These are phyloP conservation scores for Elaphurus davidianus DNA, from an alignment of 2,113 vertebrate genomes.

Conservation along the genomic window DNA sequence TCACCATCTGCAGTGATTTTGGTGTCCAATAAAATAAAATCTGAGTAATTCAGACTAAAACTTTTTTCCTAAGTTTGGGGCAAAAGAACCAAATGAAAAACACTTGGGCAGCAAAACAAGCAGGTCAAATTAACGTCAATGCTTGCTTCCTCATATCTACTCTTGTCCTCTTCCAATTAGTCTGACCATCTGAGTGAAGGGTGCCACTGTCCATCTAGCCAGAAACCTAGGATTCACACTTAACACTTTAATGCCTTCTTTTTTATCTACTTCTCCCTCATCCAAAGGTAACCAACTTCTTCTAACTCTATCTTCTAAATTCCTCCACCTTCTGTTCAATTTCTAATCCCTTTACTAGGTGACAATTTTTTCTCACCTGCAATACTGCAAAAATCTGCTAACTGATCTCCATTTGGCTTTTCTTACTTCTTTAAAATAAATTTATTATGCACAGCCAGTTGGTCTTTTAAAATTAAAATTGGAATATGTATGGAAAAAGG, in stretches of 20 bases:
- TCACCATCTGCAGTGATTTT: not conserved
- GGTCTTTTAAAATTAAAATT: not conserved
- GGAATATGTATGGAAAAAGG: not conserved
- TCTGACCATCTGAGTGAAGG: not conserved
- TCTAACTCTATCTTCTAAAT: not conserved
- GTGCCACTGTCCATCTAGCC: not conserved
- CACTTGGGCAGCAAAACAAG: not conserved
- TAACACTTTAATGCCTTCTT: not conserved
- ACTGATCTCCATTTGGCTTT: not conserved
- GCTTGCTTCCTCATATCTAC: not conserved
- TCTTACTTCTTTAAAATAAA: not conserved
- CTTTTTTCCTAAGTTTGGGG: not conserved
- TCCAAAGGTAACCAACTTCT: not conserved
- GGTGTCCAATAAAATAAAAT: not conserved
- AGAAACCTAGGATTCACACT: not conserved
- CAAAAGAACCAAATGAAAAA: slow-evolving; percentile 20
- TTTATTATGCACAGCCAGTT: not conserved
- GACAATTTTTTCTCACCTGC: not conserved
- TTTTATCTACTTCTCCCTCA: not conserved
- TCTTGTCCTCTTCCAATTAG: not conserved
- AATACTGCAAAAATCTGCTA: not conserved
- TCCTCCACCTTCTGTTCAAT: not conserved
- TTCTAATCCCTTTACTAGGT: not conserved
- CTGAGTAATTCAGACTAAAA: not conserved
- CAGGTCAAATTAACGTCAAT: not conserved